phyloP scores from a whole-genome alignment of 64 coral and sea anemone genomes.

The Dendrophyllia cribrosa region DNA sequence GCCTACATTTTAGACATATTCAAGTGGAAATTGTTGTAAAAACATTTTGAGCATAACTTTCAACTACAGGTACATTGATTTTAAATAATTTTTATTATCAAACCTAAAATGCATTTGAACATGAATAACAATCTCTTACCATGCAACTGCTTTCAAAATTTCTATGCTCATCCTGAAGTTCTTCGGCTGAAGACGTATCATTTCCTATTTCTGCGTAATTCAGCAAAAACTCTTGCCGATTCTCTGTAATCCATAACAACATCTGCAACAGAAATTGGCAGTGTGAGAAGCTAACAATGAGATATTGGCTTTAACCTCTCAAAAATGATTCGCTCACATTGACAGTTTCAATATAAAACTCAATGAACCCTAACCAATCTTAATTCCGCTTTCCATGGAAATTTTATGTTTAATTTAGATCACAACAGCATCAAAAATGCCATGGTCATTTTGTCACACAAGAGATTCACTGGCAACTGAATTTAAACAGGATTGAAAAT shows the following conservation, averaged over 20 bases:
- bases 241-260: conserved; percentile 96
- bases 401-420: conserved; percentile 16
- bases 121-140: conserved; percentile 52
- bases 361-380: conserved; percentile 36
- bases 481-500: not conserved
- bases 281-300: not conserved
- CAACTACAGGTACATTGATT: not conserved
- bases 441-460: conserved; percentile 7
- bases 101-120: too few relatives aligned
- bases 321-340: conserved; percentile 38
- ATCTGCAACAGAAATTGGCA: conserved; percentile 82
- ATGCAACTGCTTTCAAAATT: conserved; percentile 93
- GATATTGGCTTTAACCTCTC: conserved; percentile 16
- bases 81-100: not conserved
- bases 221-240: conserved; percentile 92
- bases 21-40: too few relatives aligned
- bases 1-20: too few relatives aligned
- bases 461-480: not conserved
- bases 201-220: conserved; percentile 97
- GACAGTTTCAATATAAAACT: conserved; percentile 47
- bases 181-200: conserved; percentile 83
- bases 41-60: not conserved
- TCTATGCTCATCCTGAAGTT: conserved; percentile 89
- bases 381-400: conserved; percentile 4
- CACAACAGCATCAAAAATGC: not conserved